Percentiles rank a stretch among this genome's conserved stretches.
phyloP scores from a whole-genome alignment of 2,888 invertebrate species.

The Micoletzkya japonica region DNA sequence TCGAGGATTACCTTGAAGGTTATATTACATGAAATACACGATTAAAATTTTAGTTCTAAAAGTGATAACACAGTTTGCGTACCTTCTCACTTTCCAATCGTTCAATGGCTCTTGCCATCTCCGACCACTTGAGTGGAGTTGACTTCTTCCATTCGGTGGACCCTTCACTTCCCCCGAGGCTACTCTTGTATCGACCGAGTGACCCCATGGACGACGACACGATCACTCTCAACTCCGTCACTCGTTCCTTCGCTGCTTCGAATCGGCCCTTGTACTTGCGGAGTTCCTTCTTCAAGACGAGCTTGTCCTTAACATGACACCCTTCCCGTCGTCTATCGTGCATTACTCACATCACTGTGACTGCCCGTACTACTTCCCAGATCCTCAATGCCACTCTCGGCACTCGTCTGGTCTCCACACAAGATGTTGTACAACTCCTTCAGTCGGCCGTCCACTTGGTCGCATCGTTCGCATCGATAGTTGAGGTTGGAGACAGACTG shows the following conservation, averaged over 20 bases:
- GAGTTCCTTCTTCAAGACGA: conserved; percentile 32
- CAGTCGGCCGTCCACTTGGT: conserved; percentile 31
- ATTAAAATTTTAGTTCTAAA: not conserved
- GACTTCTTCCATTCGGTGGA: conserved; percentile 24
- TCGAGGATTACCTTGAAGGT: conserved; percentile 30
- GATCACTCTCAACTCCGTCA: conserved; percentile 33
- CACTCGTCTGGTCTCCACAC: conserved; percentile 32
- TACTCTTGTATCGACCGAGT: conserved; percentile 25
- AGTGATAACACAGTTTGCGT: not conserved
- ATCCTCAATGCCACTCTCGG: conserved; percentile 39
- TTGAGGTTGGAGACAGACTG: conserved; percentile 35
- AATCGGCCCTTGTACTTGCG: conserved; percentile 35
- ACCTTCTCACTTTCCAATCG: conserved; percentile 37
- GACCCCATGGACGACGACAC: conserved; percentile 27
- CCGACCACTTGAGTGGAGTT: conserved; percentile 29
- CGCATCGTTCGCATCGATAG: conserved; percentile 34
- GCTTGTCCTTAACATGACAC: conserved; percentile 32
- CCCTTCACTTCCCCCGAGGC: conserved; percentile 29
- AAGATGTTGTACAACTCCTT: conserved; percentile 33
- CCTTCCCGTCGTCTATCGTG: not conserved
- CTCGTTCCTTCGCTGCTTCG: conserved; percentile 36
- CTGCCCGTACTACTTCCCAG: conserved; percentile 36
- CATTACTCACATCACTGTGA: conserved; percentile 35
- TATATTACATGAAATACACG: not conserved
- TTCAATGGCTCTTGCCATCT: conserved; percentile 32